These are phyloP conservation scores for Gasterosteus aculeatus DNA, from an alignment of 2,113 vertebrate species.

Conservation along the genomic window DNA sequence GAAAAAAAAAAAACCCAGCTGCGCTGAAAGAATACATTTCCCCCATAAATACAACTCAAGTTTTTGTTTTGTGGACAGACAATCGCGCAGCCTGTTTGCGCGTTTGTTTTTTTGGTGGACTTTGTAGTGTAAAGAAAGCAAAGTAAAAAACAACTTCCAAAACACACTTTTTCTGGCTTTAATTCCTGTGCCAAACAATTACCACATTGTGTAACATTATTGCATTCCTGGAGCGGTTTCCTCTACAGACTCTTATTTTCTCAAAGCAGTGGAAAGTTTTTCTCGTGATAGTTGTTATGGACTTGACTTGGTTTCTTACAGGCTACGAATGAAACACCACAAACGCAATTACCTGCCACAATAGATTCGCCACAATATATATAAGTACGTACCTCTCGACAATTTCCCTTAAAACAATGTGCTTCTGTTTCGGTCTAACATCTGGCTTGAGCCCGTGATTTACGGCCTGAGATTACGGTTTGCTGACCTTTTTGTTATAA, in stretches of 20 bases:
- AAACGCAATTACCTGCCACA: slow-evolving; percentile 27
- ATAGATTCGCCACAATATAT: not conserved
- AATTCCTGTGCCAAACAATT: slow-evolving; percentile 63
- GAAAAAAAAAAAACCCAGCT: slow-evolving; percentile 39
- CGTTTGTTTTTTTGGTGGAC: slow-evolving; percentile 41
- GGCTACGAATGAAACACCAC: not conserved
- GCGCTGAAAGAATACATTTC: slow-evolving; percentile 46
- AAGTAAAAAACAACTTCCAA: slow-evolving; percentile 32
- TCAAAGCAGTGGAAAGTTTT: slow-evolving; percentile 12
- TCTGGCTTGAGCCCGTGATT: slow-evolving; percentile 42
- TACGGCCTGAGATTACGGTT: slow-evolving; percentile 43
- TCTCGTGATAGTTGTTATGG: not conserved
- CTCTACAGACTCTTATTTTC: slow-evolving; percentile 9
- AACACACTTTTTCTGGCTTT: slow-evolving; percentile 40
- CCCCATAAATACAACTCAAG: slow-evolving; percentile 18
- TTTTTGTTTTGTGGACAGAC: slow-evolving; percentile 22
- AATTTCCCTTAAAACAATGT: slow-evolving; percentile 24
- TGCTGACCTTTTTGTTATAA: slow-evolving; percentile 53
- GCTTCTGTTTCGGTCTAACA: slow-evolving; percentile 37
- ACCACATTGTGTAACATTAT: slow-evolving; percentile 44
- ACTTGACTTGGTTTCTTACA: slow-evolving; percentile 5
- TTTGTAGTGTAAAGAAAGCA: slow-evolving; percentile 51
- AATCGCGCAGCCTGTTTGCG: slow-evolving; percentile 20
- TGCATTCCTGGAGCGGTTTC: slow-evolving; percentile 29
- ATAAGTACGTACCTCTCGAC: slow-evolving; percentile 7